phyloP scores from a whole-genome alignment of 2,797 vertebrate species.

The Poecile montanus region DNA sequence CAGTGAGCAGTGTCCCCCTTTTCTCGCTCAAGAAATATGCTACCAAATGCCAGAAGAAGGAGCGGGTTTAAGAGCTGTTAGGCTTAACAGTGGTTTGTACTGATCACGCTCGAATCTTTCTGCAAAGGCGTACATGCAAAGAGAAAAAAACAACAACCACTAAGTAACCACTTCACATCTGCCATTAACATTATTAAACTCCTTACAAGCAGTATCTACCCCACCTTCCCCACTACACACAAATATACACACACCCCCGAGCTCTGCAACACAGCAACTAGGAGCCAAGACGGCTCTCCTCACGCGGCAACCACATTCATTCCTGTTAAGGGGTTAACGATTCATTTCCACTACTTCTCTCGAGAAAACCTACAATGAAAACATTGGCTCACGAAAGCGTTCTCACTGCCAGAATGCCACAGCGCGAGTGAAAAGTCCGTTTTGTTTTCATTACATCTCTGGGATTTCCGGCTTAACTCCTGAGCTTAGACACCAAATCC shows the following conservation, averaged over 20 bases:
- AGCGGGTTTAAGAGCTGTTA: constrained; percentile 3
- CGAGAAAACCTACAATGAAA: constrained; percentile 80
- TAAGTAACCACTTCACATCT: constrained; percentile 70
- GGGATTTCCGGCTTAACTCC: constrained; percentile 80
- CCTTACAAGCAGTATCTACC: constrained; percentile 43
- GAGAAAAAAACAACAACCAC: constrained; percentile 56
- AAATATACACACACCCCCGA: constrained; percentile 50
- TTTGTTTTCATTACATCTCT: constrained; percentile 80
- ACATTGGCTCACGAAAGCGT: constrained; percentile 75
- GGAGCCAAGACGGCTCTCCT: constrained; percentile 29
- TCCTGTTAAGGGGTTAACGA: constrained; percentile 77
- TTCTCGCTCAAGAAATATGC: background rate
- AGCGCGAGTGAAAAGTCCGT: constrained; percentile 77
- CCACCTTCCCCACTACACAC: constrained; percentile 41
- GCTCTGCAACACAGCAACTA: constrained; percentile 13
- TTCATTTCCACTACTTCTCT: constrained; percentile 78
- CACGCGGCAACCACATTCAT: constrained; percentile 62
- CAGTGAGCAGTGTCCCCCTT: background rate
- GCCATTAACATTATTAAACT: constrained; percentile 66
- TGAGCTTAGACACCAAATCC: constrained; percentile 76
- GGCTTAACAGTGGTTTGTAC: constrained; percentile 13
- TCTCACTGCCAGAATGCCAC: constrained; percentile 78
- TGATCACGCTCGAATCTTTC: background rate
- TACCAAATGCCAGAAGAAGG: constrained; percentile 25
- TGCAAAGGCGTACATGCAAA: constrained; percentile 35